Percentiles rank a stretch among this genome's conserved stretches.
Conservation (phyloP, 1,140 invertebrate species). For the Trissolcus basalis region DNA sequence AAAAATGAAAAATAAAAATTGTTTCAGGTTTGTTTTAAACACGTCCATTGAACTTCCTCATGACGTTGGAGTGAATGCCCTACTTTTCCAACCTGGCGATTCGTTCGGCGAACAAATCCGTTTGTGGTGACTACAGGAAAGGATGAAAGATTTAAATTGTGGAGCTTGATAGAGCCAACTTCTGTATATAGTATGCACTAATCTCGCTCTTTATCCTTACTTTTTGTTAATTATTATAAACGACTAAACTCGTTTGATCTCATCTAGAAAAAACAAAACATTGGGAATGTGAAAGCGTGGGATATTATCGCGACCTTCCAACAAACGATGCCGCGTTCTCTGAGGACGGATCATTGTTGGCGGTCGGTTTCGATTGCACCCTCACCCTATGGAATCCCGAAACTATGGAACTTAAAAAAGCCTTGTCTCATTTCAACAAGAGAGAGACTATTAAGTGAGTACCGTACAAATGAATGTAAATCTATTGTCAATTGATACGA, state of each 20-base stretch:
- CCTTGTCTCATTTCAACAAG: slow-evolving; percentile 66
- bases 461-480: not conserved
- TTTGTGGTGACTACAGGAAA: slow-evolving; percentile 81
- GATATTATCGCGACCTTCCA: slow-evolving; percentile 79
- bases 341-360: slow-evolving; percentile 85
- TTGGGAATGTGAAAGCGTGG: slow-evolving; percentile 83
- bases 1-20: too few relatives aligned
- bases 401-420: slow-evolving; percentile 77
- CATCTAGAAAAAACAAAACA: slow-evolving; percentile 73
- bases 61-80: slow-evolving; percentile 77
- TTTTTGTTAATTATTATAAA: too few relatives aligned
- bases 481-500: not conserved
- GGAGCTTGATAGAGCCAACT: slow-evolving; percentile 78
- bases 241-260: slow-evolving; percentile 14
- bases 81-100: slow-evolving; percentile 80
- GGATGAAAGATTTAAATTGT: slow-evolving; percentile 86
- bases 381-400: slow-evolving; percentile 84
- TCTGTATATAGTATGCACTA: slow-evolving; percentile 77
- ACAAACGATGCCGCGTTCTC: slow-evolving; percentile 81
- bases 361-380: slow-evolving; percentile 82
- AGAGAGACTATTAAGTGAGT: slow-evolving; percentile 68
- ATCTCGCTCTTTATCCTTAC: too few relatives aligned
- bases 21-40: slow-evolving; percentile 82
- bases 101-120: slow-evolving; percentile 70
- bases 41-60: slow-evolving; percentile 86